These are phyloP conservation scores for Micropoecilia bifurca DNA, from an alignment of 2,797 vertebrate genomes.

Conservation along the genomic window DNA sequence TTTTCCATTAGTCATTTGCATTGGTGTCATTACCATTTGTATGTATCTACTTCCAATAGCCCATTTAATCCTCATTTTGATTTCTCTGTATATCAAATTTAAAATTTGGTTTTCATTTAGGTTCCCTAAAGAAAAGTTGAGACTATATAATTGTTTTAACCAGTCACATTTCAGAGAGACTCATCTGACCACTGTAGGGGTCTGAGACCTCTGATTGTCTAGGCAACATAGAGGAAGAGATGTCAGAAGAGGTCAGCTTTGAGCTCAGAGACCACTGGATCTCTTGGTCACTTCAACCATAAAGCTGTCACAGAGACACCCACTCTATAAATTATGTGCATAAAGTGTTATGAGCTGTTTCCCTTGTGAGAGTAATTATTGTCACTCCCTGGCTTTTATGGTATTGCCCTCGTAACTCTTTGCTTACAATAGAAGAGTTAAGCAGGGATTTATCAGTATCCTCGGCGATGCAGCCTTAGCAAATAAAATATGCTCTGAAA, in stretches of 20 bases:
- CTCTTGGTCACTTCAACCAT: slow-evolving; percentile 45
- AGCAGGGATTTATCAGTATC: slow-evolving; percentile 39
- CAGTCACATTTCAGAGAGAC: slow-evolving; percentile 47
- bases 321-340: slow-evolving; percentile 57
- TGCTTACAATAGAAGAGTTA: slow-evolving; percentile 20
- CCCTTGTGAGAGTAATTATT: slow-evolving; percentile 54
- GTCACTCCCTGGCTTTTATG: slow-evolving; percentile 41
- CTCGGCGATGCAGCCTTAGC: slow-evolving; percentile 42
- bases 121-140: slow-evolving; percentile 16
- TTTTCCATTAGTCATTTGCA: neutral
- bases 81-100: slow-evolving; percentile 2
- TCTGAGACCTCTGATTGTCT: slow-evolving; percentile 30
- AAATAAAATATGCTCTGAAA: slow-evolving; percentile 36
- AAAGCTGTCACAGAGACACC: slow-evolving; percentile 52
- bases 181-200: neutral
- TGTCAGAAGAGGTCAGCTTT: slow-evolving; percentile 50
- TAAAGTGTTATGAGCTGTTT: slow-evolving; percentile 62
- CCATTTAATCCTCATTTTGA: slow-evolving; percentile 3
- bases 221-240: slow-evolving; percentile 34
- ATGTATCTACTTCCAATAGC: neutral
- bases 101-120: slow-evolving; percentile 31
- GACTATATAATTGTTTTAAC: slow-evolving; percentile 20
- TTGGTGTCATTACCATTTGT: neutral
- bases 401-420: slow-evolving; percentile 47
- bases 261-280: slow-evolving; percentile 41